Base-by-base conservation (phyloP, 2,888 invertebrate genomes). In the Teleiodes luculella region DNA sequence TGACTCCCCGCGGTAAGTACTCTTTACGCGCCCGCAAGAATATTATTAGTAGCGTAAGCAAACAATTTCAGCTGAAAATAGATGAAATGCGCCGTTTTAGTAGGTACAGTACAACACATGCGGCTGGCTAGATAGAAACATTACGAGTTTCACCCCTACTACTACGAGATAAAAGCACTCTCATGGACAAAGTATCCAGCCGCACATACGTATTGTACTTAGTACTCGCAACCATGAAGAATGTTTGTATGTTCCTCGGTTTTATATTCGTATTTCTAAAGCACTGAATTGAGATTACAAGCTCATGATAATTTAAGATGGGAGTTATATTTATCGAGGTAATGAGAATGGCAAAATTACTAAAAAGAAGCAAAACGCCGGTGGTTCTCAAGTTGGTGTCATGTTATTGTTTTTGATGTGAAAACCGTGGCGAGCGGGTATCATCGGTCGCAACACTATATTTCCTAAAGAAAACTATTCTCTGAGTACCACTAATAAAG, bases 31-130 rank as follows among this genome's bases (percentile, higher is more conserved):
- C 64, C 66, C 70, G 62, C 66, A 70, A 68, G 74, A 70, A 67
- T 75, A 71, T 72, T 77, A 80, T 80, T 83, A 82, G 80, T 80
- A 75, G 79, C 76, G 59, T 65, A 82, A 84, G 80, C 83, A 74
- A 74, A 75, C 74, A 68, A 66, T 66, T 66, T 63, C 71, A 72
- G 70, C 71, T 74, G 58, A 62, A 68, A 74, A 76, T 76, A 76
- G 68, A 72, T 72, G 70, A 72, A 75, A 74, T 76, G 76, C 70
- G 68, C 68, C 66, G 70, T 75, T 67, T 76, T n/a, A n/a, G n/a
- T n/a, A n/a, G n/a, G n/a, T n/a, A n/a, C n/a, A n/a, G n/a, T n/a
- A n/a, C n/a, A n/a, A n/a, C n/a, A n/a, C n/a, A n/a, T n/a, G n/a
- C n/a, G n/a, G n/a, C n/a, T n/a, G n/a, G n/a, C n/a, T n/a, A n/a